Percentiles rank a stretch among this genome's conserved stretches.
Evolutionary conservation across 1,140 invertebrate genomes (phyloP).

Genomic region (Eupeodes corollae): DNA sequence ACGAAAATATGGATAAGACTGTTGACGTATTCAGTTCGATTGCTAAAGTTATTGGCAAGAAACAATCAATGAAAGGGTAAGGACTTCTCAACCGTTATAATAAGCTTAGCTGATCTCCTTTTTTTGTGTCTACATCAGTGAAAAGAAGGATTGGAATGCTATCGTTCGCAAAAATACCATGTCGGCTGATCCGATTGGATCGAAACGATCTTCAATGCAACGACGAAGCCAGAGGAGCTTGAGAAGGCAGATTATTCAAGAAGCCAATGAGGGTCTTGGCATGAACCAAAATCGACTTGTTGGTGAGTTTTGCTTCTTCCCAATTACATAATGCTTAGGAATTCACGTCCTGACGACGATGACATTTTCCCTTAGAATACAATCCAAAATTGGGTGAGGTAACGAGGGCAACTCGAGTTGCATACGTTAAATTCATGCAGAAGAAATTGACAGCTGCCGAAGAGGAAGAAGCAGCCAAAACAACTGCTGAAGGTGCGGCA

Average conservation of each 20-base stretch:
- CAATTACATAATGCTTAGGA: too few species aligned
- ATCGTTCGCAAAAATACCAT: constrained; percentile 59
- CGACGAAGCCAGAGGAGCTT: constrained; percentile 56
- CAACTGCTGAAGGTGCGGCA: constrained; percentile 3
- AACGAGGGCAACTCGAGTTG: constrained; percentile 60
- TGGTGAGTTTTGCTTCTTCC: too few species aligned
- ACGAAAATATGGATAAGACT: constrained; percentile 49
- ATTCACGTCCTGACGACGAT: neutral
- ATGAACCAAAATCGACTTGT: constrained; percentile 37
- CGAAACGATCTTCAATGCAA: constrained; percentile 49
- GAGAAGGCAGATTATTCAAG: constrained; percentile 49
- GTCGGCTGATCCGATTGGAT: constrained; percentile 64
- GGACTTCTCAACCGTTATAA: neutral
- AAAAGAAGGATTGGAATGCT: constrained; percentile 76
- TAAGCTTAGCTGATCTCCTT: neutral
- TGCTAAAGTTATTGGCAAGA: constrained; percentile 59
- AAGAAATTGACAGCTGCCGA: constrained; percentile 40
- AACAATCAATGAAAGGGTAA: constrained; percentile 44
- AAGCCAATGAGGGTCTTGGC: constrained; percentile 41
- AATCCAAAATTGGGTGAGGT: constrained; percentile 67
- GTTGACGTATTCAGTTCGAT: constrained; percentile 73
- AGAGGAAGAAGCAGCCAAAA: constrained; percentile 16
- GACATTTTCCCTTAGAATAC: constrained; percentile 44
- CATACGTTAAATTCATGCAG: constrained; percentile 77
- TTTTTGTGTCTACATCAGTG: constrained; percentile 27